Evolutionary conservation across 2,797 vertebrate species (phyloP).

Genomic region (Helarctos malayanus): DNA sequence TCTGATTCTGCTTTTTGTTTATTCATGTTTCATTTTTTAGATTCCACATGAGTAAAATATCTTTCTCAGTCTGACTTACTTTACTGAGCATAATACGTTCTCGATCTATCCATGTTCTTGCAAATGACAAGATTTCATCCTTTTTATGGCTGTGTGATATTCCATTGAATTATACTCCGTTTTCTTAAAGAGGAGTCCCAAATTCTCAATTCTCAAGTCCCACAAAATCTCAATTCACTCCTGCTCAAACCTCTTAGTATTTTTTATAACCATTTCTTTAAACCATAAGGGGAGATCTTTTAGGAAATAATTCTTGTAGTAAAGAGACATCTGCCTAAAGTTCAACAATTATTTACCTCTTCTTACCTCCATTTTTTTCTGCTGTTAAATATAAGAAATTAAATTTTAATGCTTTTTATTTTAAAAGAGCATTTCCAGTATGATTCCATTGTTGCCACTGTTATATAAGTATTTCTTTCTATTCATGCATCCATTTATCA

Average conservation of each 20-base stretch:
- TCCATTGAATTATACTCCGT: not conserved
- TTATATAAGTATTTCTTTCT: slow-evolving; percentile 7
- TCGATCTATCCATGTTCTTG: not conserved
- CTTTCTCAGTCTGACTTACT: not conserved
- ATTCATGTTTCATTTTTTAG: not conserved
- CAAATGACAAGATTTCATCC: not conserved
- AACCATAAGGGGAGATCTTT: not conserved
- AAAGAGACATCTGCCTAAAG: not conserved
- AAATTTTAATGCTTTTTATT: slow-evolving; percentile 1
- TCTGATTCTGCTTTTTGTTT: not conserved
- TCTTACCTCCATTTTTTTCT: slow-evolving; percentile 1
- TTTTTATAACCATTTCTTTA: slow-evolving; percentile 30
- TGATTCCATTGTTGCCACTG: not conserved
- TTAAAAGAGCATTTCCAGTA: not conserved
- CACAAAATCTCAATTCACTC: not conserved
- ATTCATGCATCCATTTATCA: not conserved
- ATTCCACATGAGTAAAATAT: not conserved
- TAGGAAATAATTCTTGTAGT: not conserved
- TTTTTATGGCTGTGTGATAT: not conserved
- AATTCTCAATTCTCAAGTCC: not conserved
- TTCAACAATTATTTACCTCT: slow-evolving; percentile 5
- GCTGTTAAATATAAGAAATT: slow-evolving; percentile 46
- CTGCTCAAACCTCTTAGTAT: not conserved
- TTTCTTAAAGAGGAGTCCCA: not conserved
- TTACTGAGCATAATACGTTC: not conserved